phyloP scores from a whole-genome alignment of 2,113 vertebrate species.

The Osmerus mordax region DNA sequence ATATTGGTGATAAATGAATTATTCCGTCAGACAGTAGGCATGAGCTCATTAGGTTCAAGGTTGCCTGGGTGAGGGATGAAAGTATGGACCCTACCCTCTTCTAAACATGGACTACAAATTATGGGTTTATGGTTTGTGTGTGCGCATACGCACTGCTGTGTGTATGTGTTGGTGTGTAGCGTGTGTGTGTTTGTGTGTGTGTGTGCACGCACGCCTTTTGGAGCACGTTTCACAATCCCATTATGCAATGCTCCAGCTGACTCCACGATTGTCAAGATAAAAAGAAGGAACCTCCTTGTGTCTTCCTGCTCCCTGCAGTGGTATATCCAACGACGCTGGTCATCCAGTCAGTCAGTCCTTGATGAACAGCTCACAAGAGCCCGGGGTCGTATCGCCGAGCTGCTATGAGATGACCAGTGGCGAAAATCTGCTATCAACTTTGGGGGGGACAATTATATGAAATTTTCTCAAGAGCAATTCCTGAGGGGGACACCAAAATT shows the following conservation, averaged over 20 bases:
- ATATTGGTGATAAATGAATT: no score
- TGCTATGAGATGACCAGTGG: no score
- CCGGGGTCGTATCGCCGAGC: not conserved
- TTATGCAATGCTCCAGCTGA: constrained; percentile 58
- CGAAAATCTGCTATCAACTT: no score
- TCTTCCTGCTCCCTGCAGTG: constrained; percentile 27
- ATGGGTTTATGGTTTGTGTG: constrained; percentile 15
- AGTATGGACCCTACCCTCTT: not conserved
- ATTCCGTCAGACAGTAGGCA: no score
- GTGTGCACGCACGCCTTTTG: not conserved
- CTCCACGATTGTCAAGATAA: constrained; percentile 62
- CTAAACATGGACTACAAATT: no score
- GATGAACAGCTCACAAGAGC: not conserved
- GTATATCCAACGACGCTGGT: not conserved
- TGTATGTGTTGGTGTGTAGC: constrained; percentile 1
- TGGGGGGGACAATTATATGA: no score
- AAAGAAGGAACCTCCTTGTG: constrained; percentile 57
- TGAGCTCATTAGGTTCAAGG: no score
- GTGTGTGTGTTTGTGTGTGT: not conserved
- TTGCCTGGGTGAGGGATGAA: no score
- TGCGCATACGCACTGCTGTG: not conserved
- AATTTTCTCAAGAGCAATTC: no score
- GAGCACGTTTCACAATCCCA: constrained; percentile 42
- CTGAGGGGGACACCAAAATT: no score
- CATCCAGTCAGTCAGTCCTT: not conserved